Conservation (phyloP, 1,140 invertebrate genomes). For the Papilio polyxenes region DNA sequence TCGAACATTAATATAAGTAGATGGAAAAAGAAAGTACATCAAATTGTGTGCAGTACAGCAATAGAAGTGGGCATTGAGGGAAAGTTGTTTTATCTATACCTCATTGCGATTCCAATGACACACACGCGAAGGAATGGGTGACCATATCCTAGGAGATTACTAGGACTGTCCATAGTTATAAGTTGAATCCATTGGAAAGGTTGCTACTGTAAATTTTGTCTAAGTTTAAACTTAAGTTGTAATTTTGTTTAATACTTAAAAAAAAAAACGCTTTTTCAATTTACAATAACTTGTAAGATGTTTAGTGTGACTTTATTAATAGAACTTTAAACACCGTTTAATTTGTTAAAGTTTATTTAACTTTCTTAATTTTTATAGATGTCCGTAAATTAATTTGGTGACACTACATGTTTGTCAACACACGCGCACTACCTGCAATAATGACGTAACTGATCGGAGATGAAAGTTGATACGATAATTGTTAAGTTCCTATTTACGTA, state of each 20-base stretch:
- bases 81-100: neutral
- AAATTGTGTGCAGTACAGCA: neutral
- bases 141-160: neutral
- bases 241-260: too few relatives aligned
- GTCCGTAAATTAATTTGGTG: neutral
- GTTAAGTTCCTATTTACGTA: neutral
- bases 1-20: neutral
- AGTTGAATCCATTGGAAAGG: too few relatives aligned
- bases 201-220: too few relatives aligned
- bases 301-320: too few relatives aligned
- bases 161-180: neutral
- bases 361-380: neutral
- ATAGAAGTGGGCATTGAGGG: constrained; percentile 4
- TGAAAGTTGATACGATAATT: constrained; percentile 24
- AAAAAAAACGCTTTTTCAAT: too few relatives aligned
- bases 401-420: neutral
- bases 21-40: neutral
- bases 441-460: constrained; percentile 7
- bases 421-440: neutral
- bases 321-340: too few relatives aligned
- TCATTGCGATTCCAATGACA: neutral
- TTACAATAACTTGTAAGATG: too few relatives aligned
- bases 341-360: too few relatives aligned
- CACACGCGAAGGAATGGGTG: neutral
- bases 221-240: too few relatives aligned